Evolutionary conservation across 1,140 invertebrate species (phyloP).

Genomic region (Pissodes strobi): DNA sequence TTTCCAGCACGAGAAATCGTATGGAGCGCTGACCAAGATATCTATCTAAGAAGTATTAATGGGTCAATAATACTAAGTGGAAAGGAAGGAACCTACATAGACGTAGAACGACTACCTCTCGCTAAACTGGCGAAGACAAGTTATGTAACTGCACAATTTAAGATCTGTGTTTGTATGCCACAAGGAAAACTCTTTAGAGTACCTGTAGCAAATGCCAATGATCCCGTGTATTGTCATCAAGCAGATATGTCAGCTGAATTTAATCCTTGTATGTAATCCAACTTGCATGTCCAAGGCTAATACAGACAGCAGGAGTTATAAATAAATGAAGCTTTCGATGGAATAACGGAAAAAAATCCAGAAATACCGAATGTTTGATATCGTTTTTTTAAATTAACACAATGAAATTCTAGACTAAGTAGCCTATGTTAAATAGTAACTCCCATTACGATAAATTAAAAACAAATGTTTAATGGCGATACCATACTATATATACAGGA

Average conservation of each 20-base stretch:
- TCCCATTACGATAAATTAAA: too few species aligned
- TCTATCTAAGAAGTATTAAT: constrained; percentile 78
- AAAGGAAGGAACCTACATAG: constrained; percentile 71
- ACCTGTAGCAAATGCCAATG: constrained; percentile 58
- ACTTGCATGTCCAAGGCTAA: too few species aligned
- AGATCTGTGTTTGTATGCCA: constrained; percentile 87
- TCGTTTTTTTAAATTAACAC: too few species aligned
- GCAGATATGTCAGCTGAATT: constrained; percentile 64
- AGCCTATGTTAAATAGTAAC: too few species aligned
- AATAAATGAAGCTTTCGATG: too few species aligned
- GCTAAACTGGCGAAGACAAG: constrained; percentile 59
- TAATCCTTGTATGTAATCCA: constrained; percentile 72
- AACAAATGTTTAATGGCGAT: too few species aligned
- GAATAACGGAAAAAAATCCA: too few species aligned
- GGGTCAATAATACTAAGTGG: constrained; percentile 74
- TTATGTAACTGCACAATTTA: constrained; percentile 67
- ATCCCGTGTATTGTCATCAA: constrained; percentile 67
- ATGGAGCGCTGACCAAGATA: constrained; percentile 77
- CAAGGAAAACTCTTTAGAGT: constrained; percentile 80
- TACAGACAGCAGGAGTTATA: too few species aligned
- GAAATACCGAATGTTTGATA: too few species aligned
- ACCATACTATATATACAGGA: too few species aligned
- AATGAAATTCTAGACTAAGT: too few species aligned
- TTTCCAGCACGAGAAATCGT: constrained; percentile 54
- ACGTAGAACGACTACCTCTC: constrained; percentile 74